Percentiles rank a stretch among this genome's conserved stretches.
Evolutionary conservation across 2,888 invertebrate genomes (phyloP).

Genomic region (Heliconius sara): DNA sequence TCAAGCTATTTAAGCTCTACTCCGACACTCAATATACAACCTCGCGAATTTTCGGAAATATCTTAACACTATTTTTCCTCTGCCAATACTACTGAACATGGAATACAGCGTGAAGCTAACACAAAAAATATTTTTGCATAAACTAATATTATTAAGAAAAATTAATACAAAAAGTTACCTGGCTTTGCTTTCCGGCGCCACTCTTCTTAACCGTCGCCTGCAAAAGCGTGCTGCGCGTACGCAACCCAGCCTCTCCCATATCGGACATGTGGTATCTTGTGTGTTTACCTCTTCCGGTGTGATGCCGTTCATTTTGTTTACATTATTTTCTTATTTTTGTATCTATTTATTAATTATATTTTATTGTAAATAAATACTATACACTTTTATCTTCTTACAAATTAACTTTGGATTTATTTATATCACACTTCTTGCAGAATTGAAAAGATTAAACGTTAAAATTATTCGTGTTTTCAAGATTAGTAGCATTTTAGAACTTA

Average conservation of each 20-base stretch:
- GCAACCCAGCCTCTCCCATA: conserved; percentile 69
- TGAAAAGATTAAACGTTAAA: too few relatives aligned
- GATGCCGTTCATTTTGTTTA: conserved; percentile 58
- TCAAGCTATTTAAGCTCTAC: not conserved
- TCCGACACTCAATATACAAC: not conserved
- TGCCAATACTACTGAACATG: too few relatives aligned
- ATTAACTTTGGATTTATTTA: not conserved
- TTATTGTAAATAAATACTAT: too few relatives aligned
- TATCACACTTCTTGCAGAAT: not conserved
- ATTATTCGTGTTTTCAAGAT: too few relatives aligned
- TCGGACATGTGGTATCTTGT: conserved; percentile 51
- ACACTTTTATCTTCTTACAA: not conserved
- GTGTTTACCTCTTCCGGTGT: conserved; percentile 46
- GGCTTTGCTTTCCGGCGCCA: conserved; percentile 65
- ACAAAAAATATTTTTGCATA: not conserved
- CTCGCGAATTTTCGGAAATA: too few relatives aligned
- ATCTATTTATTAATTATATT: too few relatives aligned
- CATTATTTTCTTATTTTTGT: not conserved
- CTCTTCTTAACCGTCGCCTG: conserved; percentile 55
- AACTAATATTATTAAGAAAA: not conserved
- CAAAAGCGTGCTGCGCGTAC: conserved; percentile 65
- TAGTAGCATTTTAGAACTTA: too few relatives aligned
- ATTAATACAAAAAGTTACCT: conserved; percentile 46
- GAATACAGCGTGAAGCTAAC: not conserved
- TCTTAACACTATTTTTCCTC: too few relatives aligned